Percentiles rank a stretch among this genome's conserved stretches.
phyloP scores from a whole-genome alignment of 2,888 invertebrate genomes.

The Phasia obesa region DNA sequence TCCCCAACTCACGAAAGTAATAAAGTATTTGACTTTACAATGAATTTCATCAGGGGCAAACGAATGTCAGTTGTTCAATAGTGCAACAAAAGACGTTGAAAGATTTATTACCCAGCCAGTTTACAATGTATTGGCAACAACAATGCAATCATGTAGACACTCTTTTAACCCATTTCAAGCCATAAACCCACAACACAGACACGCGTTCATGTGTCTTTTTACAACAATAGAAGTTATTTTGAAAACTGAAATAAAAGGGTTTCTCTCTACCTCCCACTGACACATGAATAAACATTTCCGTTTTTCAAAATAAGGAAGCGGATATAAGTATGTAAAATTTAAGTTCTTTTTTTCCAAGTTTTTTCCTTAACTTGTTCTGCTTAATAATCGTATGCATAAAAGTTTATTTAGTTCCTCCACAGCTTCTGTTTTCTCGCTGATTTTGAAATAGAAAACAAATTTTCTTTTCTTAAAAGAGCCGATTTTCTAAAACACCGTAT shows the following conservation, averaged over 20 bases:
- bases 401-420: constrained; percentile 74
- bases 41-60: constrained; percentile 62
- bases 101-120: constrained; percentile 72
- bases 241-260: constrained; percentile 52
- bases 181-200: constrained; percentile 46
- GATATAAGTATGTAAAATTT: constrained; percentile 72
- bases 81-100: constrained; percentile 67
- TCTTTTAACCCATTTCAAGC: constrained; percentile 66
- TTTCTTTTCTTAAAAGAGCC: constrained; percentile 28
- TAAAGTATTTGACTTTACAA: constrained; percentile 42
- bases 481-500: constrained; percentile 34
- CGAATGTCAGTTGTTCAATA: constrained; percentile 64
- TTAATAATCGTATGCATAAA: constrained; percentile 74
- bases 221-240: constrained; percentile 49
- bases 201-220: constrained; percentile 7
- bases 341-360: constrained; percentile 22
- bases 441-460: constrained; percentile 47
- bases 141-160: constrained; percentile 35
- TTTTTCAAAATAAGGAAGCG: constrained; percentile 71
- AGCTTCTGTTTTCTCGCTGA: constrained; percentile 5
- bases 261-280: constrained; percentile 56
- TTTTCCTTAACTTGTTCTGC: constrained; percentile 66
- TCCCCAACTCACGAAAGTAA: constrained; percentile 1
- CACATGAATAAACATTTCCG: constrained; percentile 62
- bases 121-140: constrained; percentile 46